A percentile compares a stretch with the other conserved stretches of the same genome.
Conservation (phyloP, 2,888 invertebrate genomes). For the Amblyjoppa proteus region DNA sequence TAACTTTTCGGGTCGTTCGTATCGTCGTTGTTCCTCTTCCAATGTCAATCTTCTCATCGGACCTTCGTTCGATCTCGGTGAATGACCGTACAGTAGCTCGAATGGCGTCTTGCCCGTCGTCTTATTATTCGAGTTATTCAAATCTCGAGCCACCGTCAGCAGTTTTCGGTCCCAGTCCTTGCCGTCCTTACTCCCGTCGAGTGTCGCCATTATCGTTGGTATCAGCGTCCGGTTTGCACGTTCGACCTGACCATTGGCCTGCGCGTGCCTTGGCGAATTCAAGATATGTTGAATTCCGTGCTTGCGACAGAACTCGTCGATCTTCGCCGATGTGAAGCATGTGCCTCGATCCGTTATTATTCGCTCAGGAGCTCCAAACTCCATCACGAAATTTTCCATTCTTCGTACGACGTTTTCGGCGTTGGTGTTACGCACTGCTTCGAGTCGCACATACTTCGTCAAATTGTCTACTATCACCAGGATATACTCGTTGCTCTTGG, state of each 20-base stretch:
- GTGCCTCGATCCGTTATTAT: slow-evolving; percentile 68
- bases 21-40: slow-evolving; percentile 36
- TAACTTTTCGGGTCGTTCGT: slow-evolving; percentile 45
- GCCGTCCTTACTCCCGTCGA: slow-evolving; percentile 36
- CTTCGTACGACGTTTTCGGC: slow-evolving; percentile 48
- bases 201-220: slow-evolving; percentile 44
- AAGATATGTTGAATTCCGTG: slow-evolving; percentile 59
- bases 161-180: slow-evolving; percentile 50
- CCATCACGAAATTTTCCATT: slow-evolving; percentile 66
- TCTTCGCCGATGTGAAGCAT: slow-evolving; percentile 63
- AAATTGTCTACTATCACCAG: slow-evolving; percentile 59
- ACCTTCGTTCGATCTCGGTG: slow-evolving; percentile 26
- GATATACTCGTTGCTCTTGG: slow-evolving; percentile 60
- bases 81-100: slow-evolving; percentile 61
- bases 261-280: slow-evolving; percentile 68
- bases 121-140: slow-evolving; percentile 61
- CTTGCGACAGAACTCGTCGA: slow-evolving; percentile 54
- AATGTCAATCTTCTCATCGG: slow-evolving; percentile 34
- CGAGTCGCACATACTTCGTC: slow-evolving; percentile 58
- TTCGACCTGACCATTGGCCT: slow-evolving; percentile 67
- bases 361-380: slow-evolving; percentile 68
- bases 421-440: slow-evolving; percentile 63
- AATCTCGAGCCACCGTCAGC: slow-evolving; percentile 32
- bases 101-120: slow-evolving; percentile 66
- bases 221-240: slow-evolving; percentile 36